Base-by-base conservation (phyloP, 2,797 vertebrate genomes). In the Platyrinchus mystaceus region DNA sequence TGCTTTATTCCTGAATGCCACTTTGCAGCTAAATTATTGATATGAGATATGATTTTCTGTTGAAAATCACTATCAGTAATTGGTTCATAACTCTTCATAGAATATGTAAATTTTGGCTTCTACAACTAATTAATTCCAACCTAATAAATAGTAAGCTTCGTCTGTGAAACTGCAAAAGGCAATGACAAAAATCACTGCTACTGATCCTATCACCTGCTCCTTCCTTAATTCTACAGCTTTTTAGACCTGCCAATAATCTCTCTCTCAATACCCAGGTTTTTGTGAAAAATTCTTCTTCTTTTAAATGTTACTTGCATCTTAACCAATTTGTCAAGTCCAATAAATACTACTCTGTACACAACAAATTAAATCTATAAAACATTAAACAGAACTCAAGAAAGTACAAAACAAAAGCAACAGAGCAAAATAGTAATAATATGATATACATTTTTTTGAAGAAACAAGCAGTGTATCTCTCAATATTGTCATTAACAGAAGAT, bases 51-150 rank as follows among this genome's bases (percentile, higher is more conserved):
- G 14, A 22, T 52, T 76, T 84, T 90, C 32, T 15, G 34, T 44
- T 39, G 50, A 95, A 97, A 96, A 92, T 95, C 75, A 52, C 83
- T 87, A 89, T 81, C 75, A 96, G 68, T 91, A 93, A 82, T 81
- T 93, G 93, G 14, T 77, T 97, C 90, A 94, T 88, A 93, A 80
- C 62, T 70, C 75, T 91, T 94, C 87, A 84, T 50, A 84, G 80
- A 94, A 68, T 24, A 87, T 43, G 32, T 1, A 68, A 43, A 87
- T 56, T 95, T 91, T 86, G 69, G 70, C 66, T 86, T 67, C 76
- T 75, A 83, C 60, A 95, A 85, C 17, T 90, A 90, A 94, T 83
- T 84, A 77, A 59, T 89, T 94, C 46, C 4, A 93, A 75, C 13
- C 68, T 55, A 67, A 58, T 1, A 58, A 96, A 92, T 49, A 55